Conservation (phyloP, 2,888 invertebrate genomes). For the Magallana nippona region DNA sequence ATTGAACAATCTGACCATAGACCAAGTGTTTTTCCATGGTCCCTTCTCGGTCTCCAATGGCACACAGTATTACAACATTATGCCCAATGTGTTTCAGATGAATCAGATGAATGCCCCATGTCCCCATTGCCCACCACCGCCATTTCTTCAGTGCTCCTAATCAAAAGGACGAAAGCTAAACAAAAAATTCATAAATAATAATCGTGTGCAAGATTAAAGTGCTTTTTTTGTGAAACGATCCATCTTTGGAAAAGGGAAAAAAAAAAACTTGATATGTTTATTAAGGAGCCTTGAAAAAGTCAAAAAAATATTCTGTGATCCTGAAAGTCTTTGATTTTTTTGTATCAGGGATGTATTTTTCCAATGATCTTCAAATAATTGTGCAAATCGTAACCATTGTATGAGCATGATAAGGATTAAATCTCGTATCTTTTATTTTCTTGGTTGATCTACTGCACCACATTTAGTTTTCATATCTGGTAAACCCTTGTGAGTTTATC, state of each 20-base stretch:
- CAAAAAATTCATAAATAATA: background rate
- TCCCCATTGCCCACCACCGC: conserved; percentile 67
- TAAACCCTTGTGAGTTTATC: background rate
- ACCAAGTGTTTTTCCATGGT: conserved; percentile 79
- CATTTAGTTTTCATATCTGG: conserved; percentile 2
- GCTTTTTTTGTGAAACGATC: conserved; percentile 27
- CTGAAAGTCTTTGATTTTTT: conserved; percentile 18
- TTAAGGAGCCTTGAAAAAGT: conserved; percentile 21
- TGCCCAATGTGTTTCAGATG: conserved; percentile 68
- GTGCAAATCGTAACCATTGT: conserved; percentile 21
- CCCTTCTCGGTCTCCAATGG: conserved; percentile 71
- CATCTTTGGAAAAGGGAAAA: background rate
- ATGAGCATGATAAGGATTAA: conserved; percentile 9
- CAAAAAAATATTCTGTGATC: conserved; percentile 12
- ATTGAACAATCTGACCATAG: conserved; percentile 77
- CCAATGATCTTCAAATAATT: conserved; percentile 27
- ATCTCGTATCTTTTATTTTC: conserved; percentile 1
- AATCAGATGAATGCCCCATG: conserved; percentile 64
- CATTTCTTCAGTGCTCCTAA: conserved; percentile 73
- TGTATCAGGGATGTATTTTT: conserved; percentile 29
- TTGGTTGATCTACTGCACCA: background rate
- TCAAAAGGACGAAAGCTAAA: background rate
- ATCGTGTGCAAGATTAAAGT: conserved; percentile 14
- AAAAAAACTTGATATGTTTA: background rate
- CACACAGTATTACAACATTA: conserved; percentile 70